These are phyloP conservation scores for Trogon melanurus DNA, from an alignment of 2,113 vertebrate species.

Conservation along the genomic window DNA sequence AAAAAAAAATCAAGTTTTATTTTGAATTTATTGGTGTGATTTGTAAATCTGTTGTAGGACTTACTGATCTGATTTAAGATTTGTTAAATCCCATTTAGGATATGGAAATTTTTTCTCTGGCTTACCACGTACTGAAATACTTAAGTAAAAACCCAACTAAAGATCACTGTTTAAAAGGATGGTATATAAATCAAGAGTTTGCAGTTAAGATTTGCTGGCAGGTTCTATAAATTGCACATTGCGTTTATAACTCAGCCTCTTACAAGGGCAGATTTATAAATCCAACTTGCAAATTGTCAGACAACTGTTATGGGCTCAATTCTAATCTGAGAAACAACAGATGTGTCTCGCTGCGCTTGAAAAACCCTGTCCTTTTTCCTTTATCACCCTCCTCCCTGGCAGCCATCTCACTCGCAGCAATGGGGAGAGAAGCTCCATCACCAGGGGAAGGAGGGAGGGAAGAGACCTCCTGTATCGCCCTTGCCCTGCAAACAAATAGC, in stretches of 20 bases:
- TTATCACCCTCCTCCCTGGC: not conserved
- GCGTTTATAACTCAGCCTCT: conserved; percentile 61
- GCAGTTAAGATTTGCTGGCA: conserved; percentile 60
- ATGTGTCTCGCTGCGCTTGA: not conserved
- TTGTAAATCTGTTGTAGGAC: conserved; percentile 70
- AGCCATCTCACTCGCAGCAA: not conserved
- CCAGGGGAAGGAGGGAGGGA: not conserved
- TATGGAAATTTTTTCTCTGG: conserved; percentile 66
- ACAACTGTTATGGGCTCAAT: conserved; percentile 48
- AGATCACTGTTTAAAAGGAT: conserved; percentile 52
- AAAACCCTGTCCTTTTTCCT: not conserved
- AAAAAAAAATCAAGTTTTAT: not conserved
- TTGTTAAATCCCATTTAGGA: conserved; percentile 64
- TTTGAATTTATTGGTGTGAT: conserved; percentile 62
- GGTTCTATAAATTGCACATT: conserved; percentile 65
- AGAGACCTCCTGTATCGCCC: not conserved
- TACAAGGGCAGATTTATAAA: conserved; percentile 69
- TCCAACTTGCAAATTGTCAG: conserved; percentile 65
- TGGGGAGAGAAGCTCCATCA: not conserved
- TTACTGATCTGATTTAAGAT: conserved; percentile 71
- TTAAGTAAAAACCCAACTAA: conserved; percentile 41
- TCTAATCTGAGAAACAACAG: conserved; percentile 70
- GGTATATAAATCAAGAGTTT: conserved; percentile 65
- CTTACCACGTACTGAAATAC: conserved; percentile 55
- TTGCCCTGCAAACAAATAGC: not conserved